Evolutionary conservation across 2,797 vertebrate genomes (phyloP), one percentile per base, ranked within the genome.

Genomic region (Taeniopygia guttata): DNA sequence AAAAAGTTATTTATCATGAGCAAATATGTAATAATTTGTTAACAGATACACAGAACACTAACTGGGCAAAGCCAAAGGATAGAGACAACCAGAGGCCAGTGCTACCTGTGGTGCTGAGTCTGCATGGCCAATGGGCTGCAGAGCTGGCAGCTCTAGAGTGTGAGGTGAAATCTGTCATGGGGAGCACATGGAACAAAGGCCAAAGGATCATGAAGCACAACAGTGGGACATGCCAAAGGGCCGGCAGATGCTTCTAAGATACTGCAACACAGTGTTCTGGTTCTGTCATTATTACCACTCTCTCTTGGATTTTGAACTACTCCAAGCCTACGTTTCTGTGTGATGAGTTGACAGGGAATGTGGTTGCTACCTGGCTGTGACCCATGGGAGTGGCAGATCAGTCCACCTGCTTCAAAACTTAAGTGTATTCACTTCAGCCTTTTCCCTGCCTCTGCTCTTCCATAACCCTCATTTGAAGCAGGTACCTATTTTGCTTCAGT

Each of bases 291-390:
- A 3, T 20, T 81, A 76, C 60, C 78, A 13, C 68, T 86, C 8
- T 87, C 45, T 87, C 67, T 49, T 87, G 93, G 84, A 76, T 73
- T 87, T 81, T 58, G 23, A 93, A 62, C 85, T 85, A 30, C 56
- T 86, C 64, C 36, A 8, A 77, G 58, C 69, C 82, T 70, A 60
- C 1, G 0, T 85, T 77, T 76, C 54, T 92, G 27, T 74, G 91
- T 0, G 0, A 16, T 1, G 7, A 45, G 29, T 52, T 95, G 67
- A 38, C 45, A 38, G 69, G 70, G 74, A 88, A 81, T 77, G 76
- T 49, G 74, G 16, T 73, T 74, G 64, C 56, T 93, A 76, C 79
- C 91, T 89, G 84, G 89, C 87, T 93, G 79, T 36, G 43, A 55
- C 77, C 72, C 73, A 22, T 7, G 15, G 54, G n/a, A 75, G 58